Percentiles rank a stretch among this genome's conserved stretches.
Evolutionary conservation across 2,888 invertebrate genomes (phyloP).

Genomic region (Horisme vitalbata): DNA sequence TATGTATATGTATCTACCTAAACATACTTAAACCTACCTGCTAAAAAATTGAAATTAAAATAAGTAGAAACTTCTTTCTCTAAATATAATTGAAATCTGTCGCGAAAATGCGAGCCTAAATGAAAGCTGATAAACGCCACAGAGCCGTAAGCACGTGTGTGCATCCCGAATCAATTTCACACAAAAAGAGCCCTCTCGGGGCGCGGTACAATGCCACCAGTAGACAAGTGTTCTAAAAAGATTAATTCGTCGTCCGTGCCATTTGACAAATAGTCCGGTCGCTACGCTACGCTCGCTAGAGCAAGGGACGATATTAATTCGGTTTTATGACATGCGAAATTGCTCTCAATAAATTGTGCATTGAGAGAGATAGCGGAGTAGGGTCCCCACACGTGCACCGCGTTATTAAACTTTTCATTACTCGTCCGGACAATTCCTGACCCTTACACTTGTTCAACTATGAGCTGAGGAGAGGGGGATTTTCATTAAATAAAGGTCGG

Average conservation of each 20-base stretch:
- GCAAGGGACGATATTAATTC: conserved; percentile 65
- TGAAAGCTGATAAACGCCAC: conserved; percentile 3
- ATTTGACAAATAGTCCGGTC: conserved; percentile 41
- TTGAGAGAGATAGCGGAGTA: conserved; percentile 44
- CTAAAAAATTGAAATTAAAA: too few species aligned
- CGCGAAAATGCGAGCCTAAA: conserved; percentile 2
- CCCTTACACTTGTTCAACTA: conserved; percentile 44
- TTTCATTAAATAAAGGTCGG: conserved; percentile 40
- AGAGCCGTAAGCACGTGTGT: conserved; percentile 22
- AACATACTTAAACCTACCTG: background rate
- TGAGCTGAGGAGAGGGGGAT: conserved; percentile 37
- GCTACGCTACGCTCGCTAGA: conserved; percentile 2
- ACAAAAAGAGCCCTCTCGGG: conserved; percentile 11
- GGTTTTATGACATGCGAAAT: conserved; percentile 82
- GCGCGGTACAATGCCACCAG: conserved; percentile 31
- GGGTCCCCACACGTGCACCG: conserved; percentile 60
- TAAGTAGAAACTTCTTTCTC: too few species aligned
- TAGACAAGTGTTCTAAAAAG: conserved; percentile 36
- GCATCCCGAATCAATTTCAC: conserved; percentile 22
- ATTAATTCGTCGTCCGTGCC: conserved; percentile 39
- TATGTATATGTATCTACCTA: too few species aligned
- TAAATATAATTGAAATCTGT: background rate
- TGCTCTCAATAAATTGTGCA: conserved; percentile 76
- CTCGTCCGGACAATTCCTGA: conserved; percentile 40
- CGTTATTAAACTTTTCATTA: conserved; percentile 79